Conservation (phyloP, 2,797 vertebrate species). For the Coregonus ussuriensis region DNA sequence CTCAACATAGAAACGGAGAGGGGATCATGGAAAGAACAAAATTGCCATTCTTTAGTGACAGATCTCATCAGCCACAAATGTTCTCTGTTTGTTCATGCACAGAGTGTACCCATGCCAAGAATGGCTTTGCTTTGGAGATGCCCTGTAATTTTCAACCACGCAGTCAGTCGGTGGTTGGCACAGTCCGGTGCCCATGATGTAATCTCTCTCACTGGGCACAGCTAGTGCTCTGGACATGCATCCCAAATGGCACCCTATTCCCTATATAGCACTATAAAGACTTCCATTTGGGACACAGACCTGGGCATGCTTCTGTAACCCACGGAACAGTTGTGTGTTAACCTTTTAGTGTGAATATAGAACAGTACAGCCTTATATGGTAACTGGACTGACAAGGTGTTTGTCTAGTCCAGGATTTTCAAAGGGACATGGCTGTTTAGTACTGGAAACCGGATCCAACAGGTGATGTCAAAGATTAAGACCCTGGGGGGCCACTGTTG, state of each 20-base stretch:
- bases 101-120: neutral
- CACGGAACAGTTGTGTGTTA: slow-evolving; percentile 14
- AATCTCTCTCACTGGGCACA: slow-evolving; percentile 30
- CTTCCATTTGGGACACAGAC: neutral
- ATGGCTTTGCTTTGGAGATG: slow-evolving; percentile 26
- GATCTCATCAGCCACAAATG: neutral
- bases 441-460: too few relatives aligned
- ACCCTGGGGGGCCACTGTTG: too few relatives aligned
- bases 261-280: neutral
- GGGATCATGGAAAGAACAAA: neutral
- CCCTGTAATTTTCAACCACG: slow-evolving; percentile 51
- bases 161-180: slow-evolving; percentile 24
- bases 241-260: slow-evolving; percentile 4
- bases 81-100: slow-evolving; percentile 44
- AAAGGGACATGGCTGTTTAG: too few relatives aligned
- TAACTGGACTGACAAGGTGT: too few relatives aligned
- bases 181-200: slow-evolving; percentile 39
- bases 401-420: too few relatives aligned
- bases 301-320: slow-evolving; percentile 10
- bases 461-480: too few relatives aligned
- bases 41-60: neutral
- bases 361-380: too few relatives aligned
- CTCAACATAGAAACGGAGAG: slow-evolving; percentile 1
- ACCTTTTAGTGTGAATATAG: neutral
- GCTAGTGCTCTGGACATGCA: slow-evolving; percentile 8